Base-by-base conservation (phyloP, 1,140 invertebrate genomes). In the Babylonia areolata region DNA sequence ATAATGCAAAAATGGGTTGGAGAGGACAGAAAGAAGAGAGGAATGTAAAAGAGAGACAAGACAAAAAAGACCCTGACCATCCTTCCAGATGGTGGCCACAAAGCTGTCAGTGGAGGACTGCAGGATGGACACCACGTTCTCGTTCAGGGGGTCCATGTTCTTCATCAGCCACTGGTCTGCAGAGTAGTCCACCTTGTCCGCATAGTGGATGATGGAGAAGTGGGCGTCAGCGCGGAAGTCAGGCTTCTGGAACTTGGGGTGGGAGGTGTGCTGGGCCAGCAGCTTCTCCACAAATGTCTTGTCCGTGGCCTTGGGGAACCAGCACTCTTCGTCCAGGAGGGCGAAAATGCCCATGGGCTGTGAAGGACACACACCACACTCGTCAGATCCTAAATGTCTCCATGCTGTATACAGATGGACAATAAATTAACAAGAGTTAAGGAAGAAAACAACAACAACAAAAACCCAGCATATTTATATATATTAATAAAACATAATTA, bases 131-230 rank as follows among this genome's bases (percentile, higher is more conserved):
- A 99, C 99, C 23, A 99, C 97, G 94, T 99, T 99, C 93, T 99
- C 99, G 94, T 99, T 99, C 84, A 99, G 95, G 0, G 99, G 99
- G 93, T 99, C 99, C 99, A 99, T 99, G 94, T 99, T 99, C 96
- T 99, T 99, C 97, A 99, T 99, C 42, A 99, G 94, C 99, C 99
- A 99, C 92, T 99, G 97, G n/a, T 96, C 96, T 0, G 98, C 98
- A 23, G 97, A 98, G 94, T 99, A 99, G 94, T 99, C 98, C 15
- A 99, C 96, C 94, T 98, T 98, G n/a, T 99, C 99, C 83, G 99
- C 99, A 94, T 99, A 99, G 94, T 99, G 99, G 82, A 99, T 97
- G 40, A 99, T 97, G 46, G 98, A 97, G 93, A 99, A 99, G 93
- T 99, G 98, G 58, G 98, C 98, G 33, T 98, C 96, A 20, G 97